phyloP scores from a whole-genome alignment of 2,797 vertebrate species.

The Numenius phaeopus region DNA sequence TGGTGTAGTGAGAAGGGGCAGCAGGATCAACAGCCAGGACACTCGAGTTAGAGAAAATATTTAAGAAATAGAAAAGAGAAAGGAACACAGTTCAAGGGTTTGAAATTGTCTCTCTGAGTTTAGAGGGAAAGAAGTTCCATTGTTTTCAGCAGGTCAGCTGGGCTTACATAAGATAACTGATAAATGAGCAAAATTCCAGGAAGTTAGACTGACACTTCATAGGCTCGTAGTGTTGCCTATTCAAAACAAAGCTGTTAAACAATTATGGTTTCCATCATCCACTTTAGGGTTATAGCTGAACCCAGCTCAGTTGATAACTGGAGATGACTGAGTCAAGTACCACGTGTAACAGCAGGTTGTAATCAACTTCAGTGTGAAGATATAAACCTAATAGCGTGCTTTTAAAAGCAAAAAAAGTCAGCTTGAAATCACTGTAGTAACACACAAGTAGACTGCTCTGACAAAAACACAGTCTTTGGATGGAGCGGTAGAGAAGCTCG shows the following conservation, averaged over 20 bases:
- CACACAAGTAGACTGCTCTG: neutral
- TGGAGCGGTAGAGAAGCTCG: neutral
- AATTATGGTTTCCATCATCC: neutral
- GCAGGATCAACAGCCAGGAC: neutral
- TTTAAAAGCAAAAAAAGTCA: neutral
- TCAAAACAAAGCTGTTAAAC: constrained; percentile 8
- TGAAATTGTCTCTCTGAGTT: neutral
- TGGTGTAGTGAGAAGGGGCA: neutral
- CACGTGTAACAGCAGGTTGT: neutral
- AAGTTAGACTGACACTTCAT: neutral
- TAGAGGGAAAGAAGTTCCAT: neutral
- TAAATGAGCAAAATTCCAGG: neutral
- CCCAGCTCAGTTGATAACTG: neutral
- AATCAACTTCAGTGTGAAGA: neutral
- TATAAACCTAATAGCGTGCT: neutral
- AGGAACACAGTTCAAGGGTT: neutral
- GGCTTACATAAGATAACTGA: neutral
- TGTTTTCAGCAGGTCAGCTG: neutral
- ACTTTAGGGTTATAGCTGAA: neutral
- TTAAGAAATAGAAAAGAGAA: neutral
- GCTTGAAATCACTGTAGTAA: neutral
- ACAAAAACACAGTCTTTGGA: neutral
- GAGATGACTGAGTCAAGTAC: neutral
- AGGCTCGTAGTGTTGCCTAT: neutral
- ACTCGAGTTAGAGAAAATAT: neutral